Percentiles rank a stretch among this genome's conserved stretches.
These are phyloP conservation scores for Synanthedon formicaeformis DNA, from an alignment of 2,888 invertebrate species.

Conservation along the genomic window DNA sequence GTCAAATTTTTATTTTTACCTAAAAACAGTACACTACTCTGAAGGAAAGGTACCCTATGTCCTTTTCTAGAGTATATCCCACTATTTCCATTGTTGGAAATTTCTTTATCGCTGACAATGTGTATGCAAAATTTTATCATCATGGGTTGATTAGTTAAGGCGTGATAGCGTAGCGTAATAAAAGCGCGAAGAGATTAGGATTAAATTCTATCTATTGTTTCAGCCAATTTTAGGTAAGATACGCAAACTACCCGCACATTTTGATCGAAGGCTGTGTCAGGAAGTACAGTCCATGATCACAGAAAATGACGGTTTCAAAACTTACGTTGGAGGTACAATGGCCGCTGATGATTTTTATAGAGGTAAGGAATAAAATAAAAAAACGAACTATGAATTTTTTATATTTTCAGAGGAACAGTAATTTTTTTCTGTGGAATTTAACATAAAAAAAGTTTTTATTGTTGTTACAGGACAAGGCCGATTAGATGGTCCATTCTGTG, in stretches of 20 bases:
- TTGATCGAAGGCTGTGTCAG: constrained; percentile 67
- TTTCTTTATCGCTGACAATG: too few relatives aligned
- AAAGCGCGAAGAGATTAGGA: background rate
- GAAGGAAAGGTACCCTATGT: too few relatives aligned
- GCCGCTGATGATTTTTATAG: constrained; percentile 86
- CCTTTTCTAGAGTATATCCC: too few relatives aligned
- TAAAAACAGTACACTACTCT: too few relatives aligned
- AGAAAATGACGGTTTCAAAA: constrained; percentile 56
- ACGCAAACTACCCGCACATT: constrained; percentile 56
- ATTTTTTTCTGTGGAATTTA: too few relatives aligned
- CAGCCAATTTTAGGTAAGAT: constrained; percentile 68
- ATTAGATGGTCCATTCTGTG: constrained; percentile 81
- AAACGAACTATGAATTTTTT: too few relatives aligned
- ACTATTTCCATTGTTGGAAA: too few relatives aligned
- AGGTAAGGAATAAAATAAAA: constrained; percentile 42
- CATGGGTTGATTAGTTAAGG: too few relatives aligned
- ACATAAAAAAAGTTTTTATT: background rate
- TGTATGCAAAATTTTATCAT: too few relatives aligned
- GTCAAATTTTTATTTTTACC: too few relatives aligned
- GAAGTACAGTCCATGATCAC: constrained; percentile 59
- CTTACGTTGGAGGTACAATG: constrained; percentile 77
- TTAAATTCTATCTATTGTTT: constrained; percentile 7
- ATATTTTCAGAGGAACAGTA: too few relatives aligned
- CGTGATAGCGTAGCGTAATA: background rate
- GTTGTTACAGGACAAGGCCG: constrained; percentile 76